phyloP scores from a whole-genome alignment of 2,797 vertebrate species.

The Alosa sapidissima region DNA sequence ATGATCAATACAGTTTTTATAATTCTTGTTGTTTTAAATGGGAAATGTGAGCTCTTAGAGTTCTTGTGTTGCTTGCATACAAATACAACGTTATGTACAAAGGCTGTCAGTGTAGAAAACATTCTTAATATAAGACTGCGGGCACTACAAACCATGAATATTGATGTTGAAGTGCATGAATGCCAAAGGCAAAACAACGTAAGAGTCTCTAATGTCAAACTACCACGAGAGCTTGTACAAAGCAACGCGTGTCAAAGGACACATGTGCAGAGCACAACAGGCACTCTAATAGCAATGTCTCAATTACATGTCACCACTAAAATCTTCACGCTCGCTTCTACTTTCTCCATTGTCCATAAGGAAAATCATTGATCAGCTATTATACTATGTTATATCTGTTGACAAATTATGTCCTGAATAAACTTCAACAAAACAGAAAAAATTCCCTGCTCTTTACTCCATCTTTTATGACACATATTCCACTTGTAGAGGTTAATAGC shows the following conservation, averaged over 20 bases:
- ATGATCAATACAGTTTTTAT: not conserved
- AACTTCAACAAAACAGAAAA: not conserved
- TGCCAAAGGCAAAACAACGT: not conserved
- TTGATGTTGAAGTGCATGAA: not conserved
- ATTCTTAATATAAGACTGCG: not conserved
- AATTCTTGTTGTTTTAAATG: not conserved
- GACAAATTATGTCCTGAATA: not conserved
- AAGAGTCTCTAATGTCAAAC: not conserved
- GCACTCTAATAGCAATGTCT: not conserved
- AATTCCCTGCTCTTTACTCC: not conserved
- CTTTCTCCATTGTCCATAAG: not conserved
- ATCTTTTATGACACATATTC: too few species aligned
- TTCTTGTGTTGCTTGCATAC: not conserved
- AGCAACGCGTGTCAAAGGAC: not conserved
- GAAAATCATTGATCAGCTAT: not conserved
- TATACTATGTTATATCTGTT: too few species aligned
- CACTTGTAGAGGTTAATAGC: too few species aligned
- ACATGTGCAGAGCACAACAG: not conserved
- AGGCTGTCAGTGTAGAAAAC: not conserved
- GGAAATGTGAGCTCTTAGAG: not conserved
- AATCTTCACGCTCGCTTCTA: too few species aligned
- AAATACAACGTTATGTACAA: not conserved
- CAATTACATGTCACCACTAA: not conserved
- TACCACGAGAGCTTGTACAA: not conserved
- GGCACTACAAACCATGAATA: not conserved